Conservation (phyloP, 1,140 invertebrate species). For the Mycetomoellerius zeteki region DNA sequence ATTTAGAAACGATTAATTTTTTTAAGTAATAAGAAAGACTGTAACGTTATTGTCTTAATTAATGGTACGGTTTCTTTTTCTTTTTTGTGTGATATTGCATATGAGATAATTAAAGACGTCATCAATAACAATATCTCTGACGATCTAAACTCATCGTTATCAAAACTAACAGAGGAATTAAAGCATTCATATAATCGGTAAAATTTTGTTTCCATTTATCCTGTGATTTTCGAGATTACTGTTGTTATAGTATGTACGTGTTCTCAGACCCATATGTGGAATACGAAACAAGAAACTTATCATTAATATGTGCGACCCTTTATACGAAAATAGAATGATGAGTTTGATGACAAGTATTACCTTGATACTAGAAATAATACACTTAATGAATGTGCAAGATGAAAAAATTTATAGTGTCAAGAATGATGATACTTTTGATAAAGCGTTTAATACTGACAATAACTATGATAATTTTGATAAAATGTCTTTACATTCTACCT, state of each 20-base stretch:
- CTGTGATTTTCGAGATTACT: neutral
- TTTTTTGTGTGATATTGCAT: too few species aligned
- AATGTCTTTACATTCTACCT: too few species aligned
- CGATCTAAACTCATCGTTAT: neutral
- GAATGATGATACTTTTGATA: too few species aligned
- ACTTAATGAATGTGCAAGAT: too few species aligned
- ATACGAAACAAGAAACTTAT: conserved; percentile 8
- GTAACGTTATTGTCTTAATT: neutral
- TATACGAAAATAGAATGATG: neutral
- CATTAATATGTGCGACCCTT: neutral
- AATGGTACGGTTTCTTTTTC: neutral
- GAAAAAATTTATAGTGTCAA: too few species aligned
- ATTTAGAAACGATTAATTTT: neutral
- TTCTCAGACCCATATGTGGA: neutral
- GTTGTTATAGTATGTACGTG: neutral
- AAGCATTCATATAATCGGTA: neutral
- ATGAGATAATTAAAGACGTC: neutral
- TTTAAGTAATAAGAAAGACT: neutral
- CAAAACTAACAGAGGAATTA: neutral
- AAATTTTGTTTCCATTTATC: neutral
- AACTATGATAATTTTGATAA: too few species aligned
- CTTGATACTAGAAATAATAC: too few species aligned
- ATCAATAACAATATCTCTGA: too few species aligned
- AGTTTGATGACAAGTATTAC: too few species aligned
- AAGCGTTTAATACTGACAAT: too few species aligned